A percentile compares a stretch with the other conserved stretches of the same genome.
Evolutionary conservation across 1,140 invertebrate genomes (phyloP).

Genomic region (Scylla paramamosain): DNA sequence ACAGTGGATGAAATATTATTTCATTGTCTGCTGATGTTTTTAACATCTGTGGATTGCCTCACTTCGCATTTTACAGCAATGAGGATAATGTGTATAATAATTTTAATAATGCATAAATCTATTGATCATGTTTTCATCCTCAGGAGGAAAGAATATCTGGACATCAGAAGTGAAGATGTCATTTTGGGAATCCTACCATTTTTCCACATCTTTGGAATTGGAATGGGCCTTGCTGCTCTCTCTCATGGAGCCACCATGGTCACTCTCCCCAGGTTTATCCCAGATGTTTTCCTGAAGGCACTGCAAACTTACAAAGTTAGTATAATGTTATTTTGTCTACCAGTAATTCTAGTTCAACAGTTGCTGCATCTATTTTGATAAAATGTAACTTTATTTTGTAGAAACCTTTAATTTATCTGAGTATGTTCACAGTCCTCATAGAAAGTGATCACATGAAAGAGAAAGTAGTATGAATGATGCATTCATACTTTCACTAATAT

Average conservation of each 20-base stretch:
- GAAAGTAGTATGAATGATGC: too few relatives aligned
- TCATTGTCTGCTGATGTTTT: too few relatives aligned
- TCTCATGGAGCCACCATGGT: slow-evolving; percentile 79
- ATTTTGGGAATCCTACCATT: slow-evolving; percentile 86
- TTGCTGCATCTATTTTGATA: too few relatives aligned
- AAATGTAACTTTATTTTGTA: too few relatives aligned
- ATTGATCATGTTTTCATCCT: not conserved
- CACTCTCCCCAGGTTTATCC: slow-evolving; percentile 81
- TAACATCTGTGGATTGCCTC: too few relatives aligned
- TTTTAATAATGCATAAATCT: not conserved
- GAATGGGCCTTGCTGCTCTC: slow-evolving; percentile 79
- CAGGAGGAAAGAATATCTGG: slow-evolving; percentile 66
- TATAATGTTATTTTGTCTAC: not conserved
- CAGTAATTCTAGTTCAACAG: too few relatives aligned
- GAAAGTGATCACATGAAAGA: too few relatives aligned
- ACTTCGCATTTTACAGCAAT: not conserved
- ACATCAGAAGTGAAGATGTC: slow-evolving; percentile 40
- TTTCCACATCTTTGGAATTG: slow-evolving; percentile 92
- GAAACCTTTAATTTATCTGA: too few relatives aligned
- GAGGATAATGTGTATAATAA: not conserved
- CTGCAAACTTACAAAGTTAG: slow-evolving; percentile 81
- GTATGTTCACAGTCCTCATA: too few relatives aligned
- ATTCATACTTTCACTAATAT: too few relatives aligned
- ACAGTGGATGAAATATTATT: too few relatives aligned
- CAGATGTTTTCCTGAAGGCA: slow-evolving; percentile 80